Percentiles rank a stretch among this genome's conserved stretches.
Evolutionary conservation across 2,888 invertebrate genomes (phyloP).

Genomic region (Hecatera dysodea): DNA sequence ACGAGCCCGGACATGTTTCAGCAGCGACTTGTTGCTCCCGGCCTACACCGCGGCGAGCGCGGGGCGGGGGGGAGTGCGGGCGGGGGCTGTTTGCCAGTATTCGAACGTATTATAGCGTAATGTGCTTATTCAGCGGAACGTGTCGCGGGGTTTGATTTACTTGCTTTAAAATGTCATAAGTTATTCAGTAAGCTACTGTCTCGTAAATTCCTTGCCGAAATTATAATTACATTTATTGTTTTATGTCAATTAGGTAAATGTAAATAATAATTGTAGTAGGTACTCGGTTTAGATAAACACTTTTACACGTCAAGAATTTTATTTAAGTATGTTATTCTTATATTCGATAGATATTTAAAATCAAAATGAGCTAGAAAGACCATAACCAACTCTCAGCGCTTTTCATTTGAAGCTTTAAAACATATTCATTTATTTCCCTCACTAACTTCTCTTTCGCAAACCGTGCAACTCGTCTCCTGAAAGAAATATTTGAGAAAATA

Average conservation of each 20-base stretch:
- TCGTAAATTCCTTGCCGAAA: neutral
- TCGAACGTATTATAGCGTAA: constrained; percentile 46
- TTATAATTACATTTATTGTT: neutral
- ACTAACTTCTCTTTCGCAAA: no score
- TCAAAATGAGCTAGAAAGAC: no score
- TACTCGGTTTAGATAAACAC: no score
- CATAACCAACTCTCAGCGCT: no score
- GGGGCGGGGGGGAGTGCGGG: neutral
- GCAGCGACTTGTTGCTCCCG: constrained; percentile 49
- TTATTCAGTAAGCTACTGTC: neutral
- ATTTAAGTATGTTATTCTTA: no score
- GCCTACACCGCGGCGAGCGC: neutral
- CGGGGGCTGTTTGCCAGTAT: constrained; percentile 36
- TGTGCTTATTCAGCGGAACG: constrained; percentile 43
- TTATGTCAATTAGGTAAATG: no score
- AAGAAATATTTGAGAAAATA: no score
- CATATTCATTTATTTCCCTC: no score
- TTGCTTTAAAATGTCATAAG: constrained; percentile 13
- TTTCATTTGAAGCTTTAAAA: no score
- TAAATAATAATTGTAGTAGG: neutral
- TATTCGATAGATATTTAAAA: no score
- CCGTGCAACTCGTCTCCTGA: no score
- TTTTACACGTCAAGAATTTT: no score
- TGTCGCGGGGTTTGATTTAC: constrained; percentile 31
- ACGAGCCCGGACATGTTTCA: constrained; percentile 35